phyloP scores from a whole-genome alignment of 2,113 vertebrate genomes.

The Porphyrio hochstetteri region DNA sequence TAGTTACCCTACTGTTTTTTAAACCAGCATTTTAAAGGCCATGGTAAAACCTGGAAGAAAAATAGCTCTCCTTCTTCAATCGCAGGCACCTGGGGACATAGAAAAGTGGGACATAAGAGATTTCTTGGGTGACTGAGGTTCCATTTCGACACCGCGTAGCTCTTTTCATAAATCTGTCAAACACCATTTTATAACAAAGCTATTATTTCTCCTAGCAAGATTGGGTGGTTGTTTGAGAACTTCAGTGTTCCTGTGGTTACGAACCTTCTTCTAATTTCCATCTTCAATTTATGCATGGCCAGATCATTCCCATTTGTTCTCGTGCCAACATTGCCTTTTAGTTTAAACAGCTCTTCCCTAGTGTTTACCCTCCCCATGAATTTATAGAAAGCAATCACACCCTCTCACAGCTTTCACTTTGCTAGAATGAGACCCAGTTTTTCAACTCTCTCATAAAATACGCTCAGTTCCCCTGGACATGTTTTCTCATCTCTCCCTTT shows the following conservation, averaged over 20 bases:
- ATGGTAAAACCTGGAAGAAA: neutral
- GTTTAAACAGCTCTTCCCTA: conserved; percentile 43
- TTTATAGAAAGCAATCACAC: conserved; percentile 32
- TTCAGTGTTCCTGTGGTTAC: neutral
- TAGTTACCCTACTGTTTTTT: neutral
- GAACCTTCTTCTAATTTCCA: conserved; percentile 20
- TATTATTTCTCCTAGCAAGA: neutral
- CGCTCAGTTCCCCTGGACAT: neutral
- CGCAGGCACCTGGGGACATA: rapidly evolving
- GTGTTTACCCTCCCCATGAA: conserved; percentile 37
- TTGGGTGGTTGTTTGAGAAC: neutral
- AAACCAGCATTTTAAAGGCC: neutral
- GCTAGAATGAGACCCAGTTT: neutral
- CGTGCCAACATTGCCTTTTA: neutral
- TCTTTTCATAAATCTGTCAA: neutral
- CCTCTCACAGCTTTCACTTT: neutral
- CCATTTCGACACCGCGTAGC: neutral
- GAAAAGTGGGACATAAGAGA: neutral
- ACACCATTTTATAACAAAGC: neutral
- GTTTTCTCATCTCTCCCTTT: neutral
- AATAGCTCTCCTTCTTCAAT: neutral
- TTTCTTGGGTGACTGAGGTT: neutral
- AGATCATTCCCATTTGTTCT: conserved; percentile 28
- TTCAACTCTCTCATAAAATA: conserved; percentile 3
- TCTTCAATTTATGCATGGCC: conserved; percentile 42